Conservation (phyloP, 2,888 invertebrate species). For the Polyommatus icarus region DNA sequence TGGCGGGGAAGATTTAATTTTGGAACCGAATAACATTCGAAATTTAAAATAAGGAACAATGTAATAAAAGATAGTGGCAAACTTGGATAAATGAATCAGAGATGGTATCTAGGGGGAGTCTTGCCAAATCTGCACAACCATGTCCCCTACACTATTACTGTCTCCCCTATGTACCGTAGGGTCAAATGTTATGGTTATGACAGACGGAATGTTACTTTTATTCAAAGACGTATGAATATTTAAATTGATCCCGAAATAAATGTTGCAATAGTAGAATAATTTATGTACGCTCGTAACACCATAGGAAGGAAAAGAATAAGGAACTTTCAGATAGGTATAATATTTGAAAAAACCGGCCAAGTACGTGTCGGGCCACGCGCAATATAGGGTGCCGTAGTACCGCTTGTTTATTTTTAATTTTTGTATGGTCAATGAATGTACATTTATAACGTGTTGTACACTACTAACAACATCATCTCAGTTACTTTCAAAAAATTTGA, state of each 20-base stretch:
- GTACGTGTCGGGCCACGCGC: too few relatives aligned
- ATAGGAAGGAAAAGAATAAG: background rate
- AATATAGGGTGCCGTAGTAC: too few relatives aligned
- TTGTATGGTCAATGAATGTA: too few relatives aligned
- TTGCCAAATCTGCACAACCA: conserved; percentile 39
- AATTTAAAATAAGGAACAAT: conserved; percentile 26
- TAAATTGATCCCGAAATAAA: conserved; percentile 32
- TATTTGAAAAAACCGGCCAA: too few relatives aligned
- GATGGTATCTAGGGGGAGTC: conserved; percentile 39
- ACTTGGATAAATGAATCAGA: conserved; percentile 35
- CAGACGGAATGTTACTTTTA: conserved; percentile 57
- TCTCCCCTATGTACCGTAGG: conserved; percentile 46
- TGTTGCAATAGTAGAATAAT: conserved; percentile 27
- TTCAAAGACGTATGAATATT: conserved; percentile 44
- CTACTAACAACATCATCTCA: too few relatives aligned
- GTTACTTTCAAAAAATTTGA: too few relatives aligned
- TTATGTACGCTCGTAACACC: background rate
- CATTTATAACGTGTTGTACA: too few relatives aligned
- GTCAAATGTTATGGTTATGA: conserved; percentile 59
- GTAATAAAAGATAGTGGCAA: conserved; percentile 27
- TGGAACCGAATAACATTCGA: conserved; percentile 23
- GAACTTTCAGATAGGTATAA: too few relatives aligned
- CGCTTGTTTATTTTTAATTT: too few relatives aligned
- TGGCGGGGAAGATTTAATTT: conserved; percentile 21
- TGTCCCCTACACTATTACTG: background rate